Evolutionary conservation across 2,888 invertebrate genomes (phyloP), one percentile per base, ranked within the genome.

Genomic region (Mactromeris polynyma): DNA sequence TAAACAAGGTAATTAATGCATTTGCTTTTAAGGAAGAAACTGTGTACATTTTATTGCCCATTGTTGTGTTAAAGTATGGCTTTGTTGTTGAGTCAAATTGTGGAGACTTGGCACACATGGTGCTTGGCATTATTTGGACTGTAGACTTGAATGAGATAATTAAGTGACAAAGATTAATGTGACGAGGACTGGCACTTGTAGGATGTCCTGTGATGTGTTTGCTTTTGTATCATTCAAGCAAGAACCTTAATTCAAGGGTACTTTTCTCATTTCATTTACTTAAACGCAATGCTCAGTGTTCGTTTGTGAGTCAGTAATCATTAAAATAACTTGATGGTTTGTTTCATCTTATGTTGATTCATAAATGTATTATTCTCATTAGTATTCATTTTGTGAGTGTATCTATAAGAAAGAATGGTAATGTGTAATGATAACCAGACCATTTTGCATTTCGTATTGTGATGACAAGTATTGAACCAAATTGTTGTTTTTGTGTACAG

Each of bases 401-500:
- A 11, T 46, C 14, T 14, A 46, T 46, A 9, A 11, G 11, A 46
- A 17, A 46, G 14, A 26, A 64, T 64, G 26, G 26, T 58, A n/a
- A 6, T 58, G 26, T 26, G 9, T n/a, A 9, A 11, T 2, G 58
- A 64, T 64, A 64, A 64, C 26, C 26, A 64, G 58, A 46, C 46
- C 46, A 46, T 58, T 19, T n/a, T 64, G 14, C 51, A 51, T 51
- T 51, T 51, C 1, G 14, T 51, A 51, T 26, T 64, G 58, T 64
- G 58, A 64, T 64, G 58, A 64, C 26, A 33, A 19, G 14, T 73
- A 11, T 73, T 33, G 73, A 73, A 83, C 83, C 83, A 83, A 83
- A 82, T 64, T 82, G 83, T 83, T 83, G 46, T 78, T 78, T 78
- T 83, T 46, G 33, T 83, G 73, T 73, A 73, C 73, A 73, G 40